Evolutionary conservation across 2,113 vertebrate genomes (phyloP), one percentile per base, ranked within the genome.

Genomic region (human): DNA sequence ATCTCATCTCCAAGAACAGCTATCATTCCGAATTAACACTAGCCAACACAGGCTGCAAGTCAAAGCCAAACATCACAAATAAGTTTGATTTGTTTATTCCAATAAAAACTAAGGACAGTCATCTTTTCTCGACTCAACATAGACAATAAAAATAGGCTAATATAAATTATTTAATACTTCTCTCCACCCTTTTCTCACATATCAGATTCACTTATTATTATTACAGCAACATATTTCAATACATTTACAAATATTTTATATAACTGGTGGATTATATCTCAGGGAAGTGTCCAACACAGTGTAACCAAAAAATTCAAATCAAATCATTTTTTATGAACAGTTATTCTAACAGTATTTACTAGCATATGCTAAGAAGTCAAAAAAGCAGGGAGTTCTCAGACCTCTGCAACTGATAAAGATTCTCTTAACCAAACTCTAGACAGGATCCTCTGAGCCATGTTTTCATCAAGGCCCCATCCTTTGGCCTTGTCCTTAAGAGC

Each of bases 281-380:
- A 76, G 93, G 30, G 22, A 7, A 94, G 43, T 68, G 12, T 81
- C 38, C n/a, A 93, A 93, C 6, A 91, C 35, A 96, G 55, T 13
- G 13, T 43, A 89, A 84, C 25, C 93, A 93, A 91, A 88, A 87
- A 70, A 45, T 73, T 92, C 23, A 78, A 87, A 92, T 55, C 76
- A 91, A 84, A 66, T 93, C 59, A 81, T 96, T 89, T 92, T 85
- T 72, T 55, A 87, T 27, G 66, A 96, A 95, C 11, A 70, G 25
- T 78, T 13, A 89, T 61, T 87, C 45, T 73, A 61, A 90, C 40
- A 81, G 38, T 23, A 66, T 75, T 92, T 92, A 72, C 30, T 88
- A 90, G 6, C 55, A 70, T 50, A n/a, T 68, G 32, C 32, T 84
- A 93, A 90, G 20, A 95, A 84, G 14, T 64, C n/a, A 90, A 38